A percentile compares a stretch with the other conserved stretches of the same genome.
phyloP scores from a whole-genome alignment of 2,888 invertebrate species.

The Lacanobia oleracea region DNA sequence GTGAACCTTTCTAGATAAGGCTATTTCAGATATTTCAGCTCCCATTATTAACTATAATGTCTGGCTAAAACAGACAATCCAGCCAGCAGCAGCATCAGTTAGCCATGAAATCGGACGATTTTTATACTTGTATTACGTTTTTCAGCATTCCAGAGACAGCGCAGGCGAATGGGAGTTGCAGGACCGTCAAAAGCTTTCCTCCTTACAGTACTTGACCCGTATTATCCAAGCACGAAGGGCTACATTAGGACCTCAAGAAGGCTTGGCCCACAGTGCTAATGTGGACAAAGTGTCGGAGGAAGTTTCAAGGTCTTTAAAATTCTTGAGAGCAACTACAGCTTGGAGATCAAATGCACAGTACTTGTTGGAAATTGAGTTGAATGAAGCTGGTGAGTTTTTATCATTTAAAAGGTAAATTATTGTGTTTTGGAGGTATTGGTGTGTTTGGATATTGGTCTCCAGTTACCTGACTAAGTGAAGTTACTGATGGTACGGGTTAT shows the following conservation, averaged over 20 bases:
- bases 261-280: slow-evolving; percentile 67
- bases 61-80: too few species aligned
- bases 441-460: too few species aligned
- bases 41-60: too few species aligned
- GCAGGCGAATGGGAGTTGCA: slow-evolving; percentile 95
- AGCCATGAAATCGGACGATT: too few species aligned
- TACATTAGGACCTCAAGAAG: slow-evolving; percentile 86
- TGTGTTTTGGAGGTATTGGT: too few species aligned
- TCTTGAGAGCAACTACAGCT: slow-evolving; percentile 82
- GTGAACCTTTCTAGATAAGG: too few species aligned
- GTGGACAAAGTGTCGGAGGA: slow-evolving; percentile 85
- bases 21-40: too few species aligned
- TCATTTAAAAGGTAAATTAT: too few species aligned
- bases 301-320: slow-evolving; percentile 83
- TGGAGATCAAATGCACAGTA: slow-evolving; percentile 88
- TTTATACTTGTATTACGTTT: background rate
- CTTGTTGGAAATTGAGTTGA: slow-evolving; percentile 85
- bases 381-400: slow-evolving; percentile 80
- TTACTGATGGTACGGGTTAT: background rate
- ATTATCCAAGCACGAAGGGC: slow-evolving; percentile 92
- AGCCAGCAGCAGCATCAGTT: too few species aligned
- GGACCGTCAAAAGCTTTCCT: slow-evolving; percentile 96
- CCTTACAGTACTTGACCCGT: slow-evolving; percentile 94
- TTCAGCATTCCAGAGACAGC: slow-evolving; percentile 94
- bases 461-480: too few species aligned